A percentile compares a stretch with the other conserved stretches of the same genome.
phyloP scores from a whole-genome alignment of 2,888 invertebrate genomes.

The Arctia plantaginis region DNA sequence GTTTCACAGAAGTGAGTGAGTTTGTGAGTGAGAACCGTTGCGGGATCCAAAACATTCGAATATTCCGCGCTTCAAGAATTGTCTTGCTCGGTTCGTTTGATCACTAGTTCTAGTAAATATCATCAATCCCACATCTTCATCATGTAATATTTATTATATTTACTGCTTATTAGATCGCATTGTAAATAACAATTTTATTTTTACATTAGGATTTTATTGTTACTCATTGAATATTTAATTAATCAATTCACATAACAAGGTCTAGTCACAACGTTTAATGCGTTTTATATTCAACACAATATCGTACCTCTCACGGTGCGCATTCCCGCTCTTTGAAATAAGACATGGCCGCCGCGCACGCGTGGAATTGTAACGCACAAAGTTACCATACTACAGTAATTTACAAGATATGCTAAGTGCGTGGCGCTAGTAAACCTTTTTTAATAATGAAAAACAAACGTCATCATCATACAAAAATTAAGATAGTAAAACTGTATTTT shows the following conservation, averaged over 20 bases:
- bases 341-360: slow-evolving; percentile 53
- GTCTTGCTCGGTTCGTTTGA: too few relatives aligned
- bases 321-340: slow-evolving; percentile 54
- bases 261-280: slow-evolving; percentile 19
- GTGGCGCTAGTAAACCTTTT: slow-evolving; percentile 1
- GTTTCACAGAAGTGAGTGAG: too few relatives aligned
- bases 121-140: too few relatives aligned
- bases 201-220: background rate
- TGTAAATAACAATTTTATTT: background rate
- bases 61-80: too few relatives aligned
- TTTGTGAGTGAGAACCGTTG: too few relatives aligned
- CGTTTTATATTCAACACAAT: slow-evolving; percentile 42
- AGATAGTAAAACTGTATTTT: background rate
- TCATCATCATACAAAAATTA: background rate
- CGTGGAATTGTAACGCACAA: slow-evolving; percentile 50
- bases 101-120: too few relatives aligned
- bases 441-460: background rate
- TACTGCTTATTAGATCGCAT: background rate
- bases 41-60: too few relatives aligned
- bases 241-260: slow-evolving; percentile 4
- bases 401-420: slow-evolving; percentile 13
- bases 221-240: slow-evolving; percentile 7
- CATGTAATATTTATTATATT: background rate
- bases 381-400: slow-evolving; percentile 47
- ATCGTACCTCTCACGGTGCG: slow-evolving; percentile 45